Conservation (phyloP, 2,113 vertebrate genomes). For the Cygnus buccinator region DNA sequence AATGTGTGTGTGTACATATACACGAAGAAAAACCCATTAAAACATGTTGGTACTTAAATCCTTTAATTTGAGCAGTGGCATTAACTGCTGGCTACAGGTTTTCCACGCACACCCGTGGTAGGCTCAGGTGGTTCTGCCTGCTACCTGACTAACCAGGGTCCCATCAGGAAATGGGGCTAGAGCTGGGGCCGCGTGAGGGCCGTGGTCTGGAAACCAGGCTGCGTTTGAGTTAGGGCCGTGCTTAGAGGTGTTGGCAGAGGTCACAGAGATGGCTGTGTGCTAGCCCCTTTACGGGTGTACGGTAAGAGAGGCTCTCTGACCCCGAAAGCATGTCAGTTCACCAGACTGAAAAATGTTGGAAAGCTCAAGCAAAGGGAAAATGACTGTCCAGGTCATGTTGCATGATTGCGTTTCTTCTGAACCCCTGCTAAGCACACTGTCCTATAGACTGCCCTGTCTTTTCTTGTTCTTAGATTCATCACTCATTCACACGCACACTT, state of each 20-base stretch:
- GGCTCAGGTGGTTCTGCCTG: neutral
- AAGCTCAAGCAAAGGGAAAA: neutral
- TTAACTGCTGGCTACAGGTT: neutral
- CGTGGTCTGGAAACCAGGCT: neutral
- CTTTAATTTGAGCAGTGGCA: neutral
- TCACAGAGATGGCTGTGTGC: accelerated
- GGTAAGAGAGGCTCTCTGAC: neutral
- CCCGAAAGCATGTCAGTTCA: neutral
- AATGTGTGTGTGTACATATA: neutral
- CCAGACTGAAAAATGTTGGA: neutral
- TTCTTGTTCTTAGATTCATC: neutral
- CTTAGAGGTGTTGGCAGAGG: neutral
- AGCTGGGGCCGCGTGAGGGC: neutral
- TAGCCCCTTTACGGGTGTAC: neutral
- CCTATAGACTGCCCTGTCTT: neutral
- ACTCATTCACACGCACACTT: neutral
- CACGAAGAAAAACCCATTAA: neutral
- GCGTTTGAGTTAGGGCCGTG: neutral
- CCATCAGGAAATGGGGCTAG: neutral
- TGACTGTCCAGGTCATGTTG: neutral
- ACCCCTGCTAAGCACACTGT: neutral
- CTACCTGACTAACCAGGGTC: neutral
- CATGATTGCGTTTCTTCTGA: neutral
- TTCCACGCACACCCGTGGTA: neutral
- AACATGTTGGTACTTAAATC: neutral